Evolutionary conservation across 2,113 vertebrate species (phyloP), one percentile per base, ranked within the genome.

Genomic region (Heloderma charlesbogerti): DNA sequence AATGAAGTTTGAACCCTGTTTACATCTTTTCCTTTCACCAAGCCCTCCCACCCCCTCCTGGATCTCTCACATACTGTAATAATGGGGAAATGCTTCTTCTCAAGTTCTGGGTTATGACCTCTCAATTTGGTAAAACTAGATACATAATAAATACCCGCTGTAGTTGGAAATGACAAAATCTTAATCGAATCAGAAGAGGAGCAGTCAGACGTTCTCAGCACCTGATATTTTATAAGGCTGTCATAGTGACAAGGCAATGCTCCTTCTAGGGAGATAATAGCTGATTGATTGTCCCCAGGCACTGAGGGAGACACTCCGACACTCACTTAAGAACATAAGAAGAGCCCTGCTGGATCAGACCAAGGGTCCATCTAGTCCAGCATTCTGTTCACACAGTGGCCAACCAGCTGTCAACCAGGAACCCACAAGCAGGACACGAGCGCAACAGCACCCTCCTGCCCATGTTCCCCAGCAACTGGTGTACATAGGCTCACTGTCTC

Each of bases 181-280:
- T 60, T 8, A 94, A 95, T 93, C 34, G n/a, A 90, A 96, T 94
- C 93, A 84, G 94, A 80, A 77, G 15, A 83, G 27, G 15, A 92
- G 18, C 79, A 93, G 90, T 81, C 93, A 22, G 15, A n/a, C 22
- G 63, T 84, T 88, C 0, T 94, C 9, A 80, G 51, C 34, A 34
- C 51, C 92, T 84, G 66, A 0, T n/a, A 57, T 89, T 90, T 89
- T 75, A 90, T 87, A 22, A 40, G 4, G 74, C 37, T 75, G 4
- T 40, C 15, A 20, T 22, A 75, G 74, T 69, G 34, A 91, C 63
- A 95, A 87, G 84, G 88, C 78, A 77, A 92, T 20, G 4, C 31
- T 57, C 51, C 13, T 82, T 82, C 80, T 82, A 82, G 6, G 15
- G n/a, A 37, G 8, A 20, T 34, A 57, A 22, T 22, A 82, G 1